Conservation (phyloP, 2,797 vertebrate genomes). For the Adrianichthys oophorus region DNA sequence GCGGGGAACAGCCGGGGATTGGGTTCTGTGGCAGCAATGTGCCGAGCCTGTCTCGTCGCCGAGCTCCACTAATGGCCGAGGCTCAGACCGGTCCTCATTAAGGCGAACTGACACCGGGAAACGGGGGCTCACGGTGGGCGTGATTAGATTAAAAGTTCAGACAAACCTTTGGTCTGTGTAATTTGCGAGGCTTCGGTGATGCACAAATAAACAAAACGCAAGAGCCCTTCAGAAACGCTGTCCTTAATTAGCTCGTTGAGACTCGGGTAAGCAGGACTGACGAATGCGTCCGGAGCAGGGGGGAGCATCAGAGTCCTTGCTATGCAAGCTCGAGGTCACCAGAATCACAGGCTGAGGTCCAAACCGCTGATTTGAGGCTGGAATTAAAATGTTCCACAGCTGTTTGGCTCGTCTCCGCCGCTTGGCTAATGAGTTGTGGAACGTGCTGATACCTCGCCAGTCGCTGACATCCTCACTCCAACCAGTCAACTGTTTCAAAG, state of each 20-base stretch:
- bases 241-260: constrained; percentile 75
- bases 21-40: constrained; percentile 54
- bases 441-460: constrained; percentile 54
- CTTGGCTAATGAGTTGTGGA: constrained; percentile 72
- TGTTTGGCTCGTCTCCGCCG: constrained; percentile 64
- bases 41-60: constrained; percentile 57
- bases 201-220: constrained; percentile 74
- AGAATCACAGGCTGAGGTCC: constrained; percentile 45
- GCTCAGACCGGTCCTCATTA: constrained; percentile 74
- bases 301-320: constrained; percentile 1
- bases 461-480: constrained; percentile 51
- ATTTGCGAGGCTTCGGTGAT: constrained; percentile 65
- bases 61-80: constrained; percentile 72
- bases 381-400: constrained; percentile 67
- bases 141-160: constrained; percentile 78
- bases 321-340: constrained; percentile 40
- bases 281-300: constrained; percentile 44
- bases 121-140: constrained; percentile 50
- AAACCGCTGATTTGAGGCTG: constrained; percentile 57
- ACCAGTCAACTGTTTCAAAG: constrained; percentile 69
- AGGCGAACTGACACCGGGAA: constrained; percentile 70
- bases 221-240: constrained; percentile 67
- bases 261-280: constrained; percentile 61
- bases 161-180: constrained; percentile 72
- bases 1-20: constrained; percentile 58